These are phyloP conservation scores for Scartelaos histophorus DNA, from an alignment of 2,113 vertebrate genomes.

Conservation along the genomic window DNA sequence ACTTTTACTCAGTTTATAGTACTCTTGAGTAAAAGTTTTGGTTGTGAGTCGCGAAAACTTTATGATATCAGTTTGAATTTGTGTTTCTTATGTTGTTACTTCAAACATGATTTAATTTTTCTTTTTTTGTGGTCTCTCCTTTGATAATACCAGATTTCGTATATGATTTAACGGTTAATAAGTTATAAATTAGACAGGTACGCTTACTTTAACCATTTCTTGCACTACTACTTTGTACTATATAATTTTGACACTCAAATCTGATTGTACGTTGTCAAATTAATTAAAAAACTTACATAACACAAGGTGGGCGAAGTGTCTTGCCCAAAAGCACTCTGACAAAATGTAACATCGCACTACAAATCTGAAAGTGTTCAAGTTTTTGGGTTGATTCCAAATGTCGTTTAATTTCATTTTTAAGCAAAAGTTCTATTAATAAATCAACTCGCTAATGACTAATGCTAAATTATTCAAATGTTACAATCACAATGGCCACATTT, in stretches of 20 bases:
- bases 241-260: background rate
- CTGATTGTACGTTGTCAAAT: too few species aligned
- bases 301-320: background rate
- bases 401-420: background rate
- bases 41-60: too few species aligned
- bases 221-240: background rate
- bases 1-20: too few species aligned
- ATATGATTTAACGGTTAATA: too few species aligned
- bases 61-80: too few species aligned
- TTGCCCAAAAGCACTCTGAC: background rate
- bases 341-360: background rate
- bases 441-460: slow-evolving; percentile 4
- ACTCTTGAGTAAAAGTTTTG: too few species aligned
- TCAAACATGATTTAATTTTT: too few species aligned
- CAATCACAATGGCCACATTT: slow-evolving; percentile 11
- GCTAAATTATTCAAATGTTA: slow-evolving; percentile 1
- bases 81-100: too few species aligned
- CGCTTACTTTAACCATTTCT: background rate
- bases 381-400: background rate
- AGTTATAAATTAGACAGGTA: too few species aligned
- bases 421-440: slow-evolving; percentile 1
- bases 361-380: slow-evolving; percentile 4
- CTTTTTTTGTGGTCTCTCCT: too few species aligned
- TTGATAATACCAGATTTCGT: too few species aligned
- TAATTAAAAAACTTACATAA: too few species aligned